A percentile compares a stretch with the other conserved stretches of the same genome.
Evolutionary conservation across 2,888 invertebrate species (phyloP).

Genomic region (Caenorhabditis sinica): DNA sequence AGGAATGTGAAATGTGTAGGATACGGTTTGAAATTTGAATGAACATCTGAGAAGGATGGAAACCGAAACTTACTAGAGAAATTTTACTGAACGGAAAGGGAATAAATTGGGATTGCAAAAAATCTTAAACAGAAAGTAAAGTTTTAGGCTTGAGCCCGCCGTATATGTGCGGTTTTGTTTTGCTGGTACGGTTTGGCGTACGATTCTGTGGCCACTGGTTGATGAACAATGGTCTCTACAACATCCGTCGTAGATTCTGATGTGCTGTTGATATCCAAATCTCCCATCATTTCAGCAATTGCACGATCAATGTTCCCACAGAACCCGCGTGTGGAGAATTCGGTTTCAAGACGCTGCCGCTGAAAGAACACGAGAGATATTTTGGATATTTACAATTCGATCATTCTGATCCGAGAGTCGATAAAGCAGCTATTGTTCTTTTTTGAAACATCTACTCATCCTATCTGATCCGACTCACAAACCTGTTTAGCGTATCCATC

Average conservation of each 20-base stretch:
- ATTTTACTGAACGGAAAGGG: conserved; percentile 27
- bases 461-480: conserved; percentile 62
- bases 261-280: conserved; percentile 23
- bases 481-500: conserved; percentile 80
- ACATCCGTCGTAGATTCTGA: conserved; percentile 2
- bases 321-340: conserved; percentile 81
- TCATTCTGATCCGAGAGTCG: conserved; percentile 40
- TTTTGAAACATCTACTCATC: conserved; percentile 60
- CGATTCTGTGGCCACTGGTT: conserved; percentile 49
- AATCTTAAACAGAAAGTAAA: neutral
- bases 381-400: conserved; percentile 36
- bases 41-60: conserved; percentile 37
- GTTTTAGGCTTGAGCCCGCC: conserved; percentile 56
- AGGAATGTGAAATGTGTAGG: conserved; percentile 15
- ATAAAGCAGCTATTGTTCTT: conserved; percentile 59
- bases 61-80: conserved; percentile 40
- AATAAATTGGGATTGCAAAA: neutral
- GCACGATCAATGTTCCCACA: conserved; percentile 81
- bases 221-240: conserved; percentile 27
- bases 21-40: conserved; percentile 11
- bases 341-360: conserved; percentile 79
- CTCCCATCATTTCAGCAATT: conserved; percentile 77
- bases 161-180: conserved; percentile 34
- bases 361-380: conserved; percentile 59
- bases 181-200: conserved; percentile 41